Conservation (phyloP, 1,140 invertebrate species). For the Lamellibrachia luymesi region DNA sequence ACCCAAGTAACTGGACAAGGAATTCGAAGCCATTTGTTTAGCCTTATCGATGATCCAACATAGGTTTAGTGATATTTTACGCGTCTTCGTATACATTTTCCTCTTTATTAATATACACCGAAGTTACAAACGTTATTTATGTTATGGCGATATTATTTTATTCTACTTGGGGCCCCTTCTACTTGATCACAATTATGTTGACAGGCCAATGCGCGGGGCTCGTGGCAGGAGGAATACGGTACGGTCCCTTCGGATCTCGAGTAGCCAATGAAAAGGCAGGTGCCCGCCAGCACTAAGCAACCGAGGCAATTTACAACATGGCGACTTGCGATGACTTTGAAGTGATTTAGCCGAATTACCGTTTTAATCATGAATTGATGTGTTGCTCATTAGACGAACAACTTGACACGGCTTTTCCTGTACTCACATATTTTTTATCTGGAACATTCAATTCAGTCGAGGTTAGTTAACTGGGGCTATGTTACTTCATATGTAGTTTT, state of each 20-base stretch:
- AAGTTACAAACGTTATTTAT: too few relatives aligned
- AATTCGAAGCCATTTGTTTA: too few relatives aligned
- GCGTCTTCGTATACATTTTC: too few relatives aligned
- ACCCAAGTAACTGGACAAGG: too few relatives aligned
- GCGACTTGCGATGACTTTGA: background rate
- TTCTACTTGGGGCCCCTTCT: too few relatives aligned
- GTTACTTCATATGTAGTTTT: background rate
- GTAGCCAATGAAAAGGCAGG: slow-evolving; percentile 6
- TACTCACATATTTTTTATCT: background rate
- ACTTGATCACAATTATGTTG: too few relatives aligned
- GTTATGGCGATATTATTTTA: too few relatives aligned
- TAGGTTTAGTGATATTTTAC: too few relatives aligned
- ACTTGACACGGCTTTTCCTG: background rate
- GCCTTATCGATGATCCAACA: too few relatives aligned
- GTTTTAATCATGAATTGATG: background rate
- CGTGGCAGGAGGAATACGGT: background rate
- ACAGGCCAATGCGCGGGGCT: background rate
- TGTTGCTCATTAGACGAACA: background rate
- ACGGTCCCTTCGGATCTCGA: background rate
- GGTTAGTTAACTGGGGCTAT: background rate
- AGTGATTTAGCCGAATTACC: background rate
- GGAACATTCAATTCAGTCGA: background rate
- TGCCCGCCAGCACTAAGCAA: background rate
- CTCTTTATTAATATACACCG: too few relatives aligned
- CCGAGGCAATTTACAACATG: background rate